These are phyloP conservation scores for Catharus fuscescens DNA, from an alignment of 2,113 vertebrate species.

Conservation along the genomic window DNA sequence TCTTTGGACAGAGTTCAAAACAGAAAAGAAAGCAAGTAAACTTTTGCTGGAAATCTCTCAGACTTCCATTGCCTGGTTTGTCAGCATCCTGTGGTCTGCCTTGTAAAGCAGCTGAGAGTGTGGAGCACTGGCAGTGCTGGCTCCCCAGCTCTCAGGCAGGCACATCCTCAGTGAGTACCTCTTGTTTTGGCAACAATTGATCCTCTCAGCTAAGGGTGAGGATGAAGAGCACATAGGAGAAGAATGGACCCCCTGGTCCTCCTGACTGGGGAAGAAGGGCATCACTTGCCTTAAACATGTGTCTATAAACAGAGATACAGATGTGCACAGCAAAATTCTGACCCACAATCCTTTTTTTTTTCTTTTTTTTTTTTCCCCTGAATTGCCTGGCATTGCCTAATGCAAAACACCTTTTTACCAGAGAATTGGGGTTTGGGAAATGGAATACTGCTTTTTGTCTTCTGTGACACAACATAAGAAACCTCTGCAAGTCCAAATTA, in stretches of 20 bases:
- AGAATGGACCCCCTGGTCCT: not conserved
- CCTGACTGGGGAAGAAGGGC: not conserved
- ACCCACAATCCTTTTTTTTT: fast-evolving
- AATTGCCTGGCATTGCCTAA: not conserved
- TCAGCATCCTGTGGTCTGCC: not conserved
- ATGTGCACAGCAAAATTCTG: not conserved
- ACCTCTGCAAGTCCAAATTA: not conserved
- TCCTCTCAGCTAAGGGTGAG: no score
- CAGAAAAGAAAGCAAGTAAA: not conserved
- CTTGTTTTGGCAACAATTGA: not conserved
- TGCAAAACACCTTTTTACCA: not conserved
- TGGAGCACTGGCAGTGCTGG: not conserved
- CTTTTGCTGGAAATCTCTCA: not conserved
- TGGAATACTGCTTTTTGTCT: not conserved
- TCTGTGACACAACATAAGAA: not conserved
- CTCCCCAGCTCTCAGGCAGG: not conserved
- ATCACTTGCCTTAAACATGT: not conserved
- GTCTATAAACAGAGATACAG: not conserved
- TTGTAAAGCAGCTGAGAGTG: not conserved
- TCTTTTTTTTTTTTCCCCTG: no score
- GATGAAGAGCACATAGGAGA: not conserved
- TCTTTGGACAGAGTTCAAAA: not conserved
- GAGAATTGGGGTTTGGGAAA: not conserved
- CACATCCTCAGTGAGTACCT: not conserved
- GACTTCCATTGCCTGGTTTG: not conserved